Percentiles rank a stretch among this genome's conserved stretches.
phyloP scores from a whole-genome alignment of 2,888 invertebrate species.

The Synergus laeviventris region DNA sequence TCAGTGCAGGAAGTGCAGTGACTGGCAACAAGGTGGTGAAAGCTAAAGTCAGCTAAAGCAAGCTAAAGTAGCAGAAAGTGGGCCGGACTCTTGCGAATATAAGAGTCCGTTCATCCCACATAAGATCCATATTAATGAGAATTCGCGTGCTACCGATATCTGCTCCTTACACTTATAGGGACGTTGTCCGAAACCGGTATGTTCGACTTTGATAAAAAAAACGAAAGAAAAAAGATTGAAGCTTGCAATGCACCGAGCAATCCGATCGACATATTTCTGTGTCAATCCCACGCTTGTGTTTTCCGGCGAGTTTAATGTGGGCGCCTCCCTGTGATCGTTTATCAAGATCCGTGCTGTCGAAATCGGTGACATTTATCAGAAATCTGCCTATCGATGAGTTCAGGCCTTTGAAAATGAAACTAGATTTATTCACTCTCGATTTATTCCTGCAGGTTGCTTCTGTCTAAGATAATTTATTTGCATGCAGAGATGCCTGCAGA shows the following conservation, averaged over 20 bases:
- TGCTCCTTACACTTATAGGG: slow-evolving; percentile 35
- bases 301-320: slow-evolving; percentile 27
- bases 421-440: slow-evolving; percentile 30
- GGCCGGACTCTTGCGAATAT: slow-evolving; percentile 62
- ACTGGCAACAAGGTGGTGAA: slow-evolving; percentile 72
- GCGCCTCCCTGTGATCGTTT: slow-evolving; percentile 37
- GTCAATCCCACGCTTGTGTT: slow-evolving; percentile 37
- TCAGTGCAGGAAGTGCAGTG: slow-evolving; percentile 75
- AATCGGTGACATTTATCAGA: slow-evolving; percentile 10
- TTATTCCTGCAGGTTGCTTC: neutral
- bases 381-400: slow-evolving; percentile 18
- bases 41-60: slow-evolving; percentile 60
- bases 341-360: slow-evolving; percentile 28
- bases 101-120: slow-evolving; percentile 63
- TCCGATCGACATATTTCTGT: slow-evolving; percentile 32
- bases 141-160: slow-evolving; percentile 45
- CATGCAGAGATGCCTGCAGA: neutral
- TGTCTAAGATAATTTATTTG: neutral
- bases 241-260: slow-evolving; percentile 20
- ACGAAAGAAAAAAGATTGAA: neutral
- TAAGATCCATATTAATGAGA: slow-evolving; percentile 59
- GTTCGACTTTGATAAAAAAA: slow-evolving; percentile 32
- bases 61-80: slow-evolving; percentile 66
- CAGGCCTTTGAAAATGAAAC: neutral
- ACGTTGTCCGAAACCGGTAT: slow-evolving; percentile 32